Percentiles rank a stretch among this genome's conserved stretches.
Evolutionary conservation across 2,113 vertebrate genomes (phyloP).

Genomic region (Prunella fulvescens): DNA sequence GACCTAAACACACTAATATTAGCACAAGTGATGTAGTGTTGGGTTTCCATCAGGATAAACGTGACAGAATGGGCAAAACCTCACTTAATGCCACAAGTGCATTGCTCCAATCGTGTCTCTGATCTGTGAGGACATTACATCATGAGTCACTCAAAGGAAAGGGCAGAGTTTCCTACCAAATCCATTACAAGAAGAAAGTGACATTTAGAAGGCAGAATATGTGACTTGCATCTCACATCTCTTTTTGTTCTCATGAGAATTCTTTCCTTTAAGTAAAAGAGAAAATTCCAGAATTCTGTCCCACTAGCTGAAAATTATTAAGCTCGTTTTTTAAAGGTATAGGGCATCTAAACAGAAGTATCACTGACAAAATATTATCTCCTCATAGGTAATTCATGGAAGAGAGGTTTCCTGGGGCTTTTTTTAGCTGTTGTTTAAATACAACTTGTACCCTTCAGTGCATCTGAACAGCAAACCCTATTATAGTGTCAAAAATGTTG

Average conservation of each 20-base stretch:
- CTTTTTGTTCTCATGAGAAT: slow-evolving; percentile 70
- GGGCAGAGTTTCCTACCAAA: slow-evolving; percentile 75
- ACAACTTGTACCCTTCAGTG: neutral
- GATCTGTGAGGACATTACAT: slow-evolving; percentile 69
- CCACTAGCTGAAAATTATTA: neutral
- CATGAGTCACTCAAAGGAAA: slow-evolving; percentile 77
- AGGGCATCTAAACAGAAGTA: neutral
- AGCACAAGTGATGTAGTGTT: slow-evolving; percentile 27
- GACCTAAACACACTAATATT: slow-evolving; percentile 43
- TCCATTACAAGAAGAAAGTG: slow-evolving; percentile 69
- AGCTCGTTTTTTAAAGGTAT: slow-evolving; percentile 9
- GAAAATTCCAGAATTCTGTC: neutral
- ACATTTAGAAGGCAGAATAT: slow-evolving; percentile 63
- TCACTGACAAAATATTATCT: neutral
- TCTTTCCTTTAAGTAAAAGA: neutral
- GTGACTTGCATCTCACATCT: slow-evolving; percentile 47
- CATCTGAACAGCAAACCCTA: neutral
- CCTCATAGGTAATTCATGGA: neutral
- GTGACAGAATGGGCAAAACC: slow-evolving; percentile 47
- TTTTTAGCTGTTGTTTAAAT: neutral
- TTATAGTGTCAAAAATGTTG: neutral
- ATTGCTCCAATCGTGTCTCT: slow-evolving; percentile 56
- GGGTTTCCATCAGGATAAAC: slow-evolving; percentile 16
- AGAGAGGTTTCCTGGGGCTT: neutral
- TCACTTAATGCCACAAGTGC: slow-evolving; percentile 6